Evolutionary conservation across 1,140 invertebrate genomes (phyloP), one percentile per base, ranked within the genome.

Genomic region (Platyscapa corneri): DNA sequence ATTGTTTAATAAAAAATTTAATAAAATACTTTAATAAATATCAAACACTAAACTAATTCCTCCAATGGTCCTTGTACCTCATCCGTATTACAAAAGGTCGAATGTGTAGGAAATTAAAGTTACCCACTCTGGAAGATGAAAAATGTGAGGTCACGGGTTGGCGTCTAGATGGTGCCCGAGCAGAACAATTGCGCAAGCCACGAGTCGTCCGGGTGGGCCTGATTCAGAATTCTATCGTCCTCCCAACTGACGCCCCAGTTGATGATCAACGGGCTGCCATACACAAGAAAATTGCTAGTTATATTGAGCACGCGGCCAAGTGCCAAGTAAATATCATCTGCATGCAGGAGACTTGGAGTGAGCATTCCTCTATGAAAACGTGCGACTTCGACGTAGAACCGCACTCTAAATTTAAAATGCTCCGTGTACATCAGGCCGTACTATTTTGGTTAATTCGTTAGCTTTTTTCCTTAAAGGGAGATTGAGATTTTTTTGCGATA

Each of bases 321-420:
- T 96, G 95, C 89, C 95, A 95, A 37, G 98, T 98, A 27, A 99
- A 99, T 91, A 94, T 99, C 42, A 88, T 99, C 46, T 99, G 99
- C 92, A 95, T 99, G 60, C 99, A 99, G 93, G 99, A 99, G 94
- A 97, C 98, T 27, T 99, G 99, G 99, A 96, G 98, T 98, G 94
- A 94, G 96, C 94, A 14, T 27, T 60, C 20, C 27, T 27, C 23
- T 60, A 32, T 75, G 53, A 27, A 49, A 56, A 32, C 16, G 49
- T 2, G 49, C 10, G 56, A 23, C 23, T 10, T 60, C 23, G 23
- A 60, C 5, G 3, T 60, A 3, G 2, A 60, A 5, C 27, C 3
- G 5, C 27, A 14, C 56, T 60, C 23, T 23, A 27, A 60, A 27
- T 60, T 60, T 60, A 23, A 27, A 27, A 60, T 23, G 53, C 53